Conservation (phyloP, 2,888 invertebrate genomes). For the Tetrapedia diversipes region DNA sequence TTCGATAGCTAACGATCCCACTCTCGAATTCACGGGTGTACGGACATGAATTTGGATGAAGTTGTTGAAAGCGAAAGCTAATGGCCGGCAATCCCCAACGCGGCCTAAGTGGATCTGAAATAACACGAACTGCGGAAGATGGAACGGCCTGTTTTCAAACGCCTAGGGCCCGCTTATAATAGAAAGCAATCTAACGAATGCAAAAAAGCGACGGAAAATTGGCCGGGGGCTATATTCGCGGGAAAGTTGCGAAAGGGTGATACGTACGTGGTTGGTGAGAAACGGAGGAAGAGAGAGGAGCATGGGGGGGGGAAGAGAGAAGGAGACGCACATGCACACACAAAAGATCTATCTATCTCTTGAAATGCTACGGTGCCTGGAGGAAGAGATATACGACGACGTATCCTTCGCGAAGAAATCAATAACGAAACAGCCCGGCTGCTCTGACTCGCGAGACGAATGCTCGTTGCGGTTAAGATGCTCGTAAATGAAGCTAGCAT, state of each 20-base stretch:
- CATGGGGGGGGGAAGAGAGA: background rate
- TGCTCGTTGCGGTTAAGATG: constrained; percentile 1
- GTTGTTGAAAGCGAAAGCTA: constrained; percentile 47
- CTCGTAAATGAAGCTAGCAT: constrained; percentile 28
- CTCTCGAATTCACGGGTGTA: constrained; percentile 43
- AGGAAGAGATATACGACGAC: constrained; percentile 10
- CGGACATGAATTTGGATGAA: constrained; percentile 51
- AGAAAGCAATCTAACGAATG: constrained; percentile 21
- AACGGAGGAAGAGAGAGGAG: too few species aligned
- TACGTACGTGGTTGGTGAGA: too few species aligned
- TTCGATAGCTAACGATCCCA: constrained; percentile 45
- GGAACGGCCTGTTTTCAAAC: constrained; percentile 11
- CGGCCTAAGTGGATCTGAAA: constrained; percentile 35
- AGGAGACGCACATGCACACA: too few species aligned
- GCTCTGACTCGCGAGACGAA: constrained; percentile 18
- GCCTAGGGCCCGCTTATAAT: constrained; percentile 11
- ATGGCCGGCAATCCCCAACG: constrained; percentile 29
- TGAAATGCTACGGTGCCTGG: background rate
- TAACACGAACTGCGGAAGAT: constrained; percentile 40
- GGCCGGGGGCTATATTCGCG: constrained; percentile 12
- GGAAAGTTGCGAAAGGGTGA: constrained; percentile 26
- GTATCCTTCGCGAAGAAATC: constrained; percentile 29
- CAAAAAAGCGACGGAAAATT: background rate
- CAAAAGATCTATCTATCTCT: too few species aligned
- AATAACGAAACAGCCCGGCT: constrained; percentile 36